Percentiles rank a stretch among this genome's conserved stretches.
phyloP scores from a whole-genome alignment of 2,888 invertebrate genomes.

The Agonum fuliginosum region DNA sequence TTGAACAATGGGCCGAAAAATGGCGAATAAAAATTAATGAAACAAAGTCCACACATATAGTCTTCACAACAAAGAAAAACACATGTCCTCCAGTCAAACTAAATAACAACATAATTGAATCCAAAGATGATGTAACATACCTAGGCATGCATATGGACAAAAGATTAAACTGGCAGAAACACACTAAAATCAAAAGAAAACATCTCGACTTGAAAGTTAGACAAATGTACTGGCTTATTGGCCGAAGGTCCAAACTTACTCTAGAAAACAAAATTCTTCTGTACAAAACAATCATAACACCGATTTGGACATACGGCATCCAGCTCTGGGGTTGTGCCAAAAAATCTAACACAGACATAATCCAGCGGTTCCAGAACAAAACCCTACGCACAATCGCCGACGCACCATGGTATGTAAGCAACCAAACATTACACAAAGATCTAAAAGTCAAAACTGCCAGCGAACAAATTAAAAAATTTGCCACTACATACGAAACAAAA shows the following conservation, averaged over 20 bases:
- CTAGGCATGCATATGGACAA: slow-evolving; percentile 62
- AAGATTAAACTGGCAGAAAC: slow-evolving; percentile 60
- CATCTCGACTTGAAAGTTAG: slow-evolving; percentile 57
- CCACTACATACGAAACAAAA: slow-evolving; percentile 8
- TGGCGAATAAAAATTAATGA: slow-evolving; percentile 51
- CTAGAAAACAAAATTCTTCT: slow-evolving; percentile 34
- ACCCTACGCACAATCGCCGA: slow-evolving; percentile 23
- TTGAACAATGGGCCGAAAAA: slow-evolving; percentile 52
- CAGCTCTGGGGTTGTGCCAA: slow-evolving; percentile 53
- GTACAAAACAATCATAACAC: slow-evolving; percentile 49
- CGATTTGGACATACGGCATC: slow-evolving; percentile 50
- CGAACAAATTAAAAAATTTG: slow-evolving; percentile 26
- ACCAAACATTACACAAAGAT: slow-evolving; percentile 56
- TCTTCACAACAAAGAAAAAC: slow-evolving; percentile 45
- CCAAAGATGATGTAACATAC: slow-evolving; percentile 64
- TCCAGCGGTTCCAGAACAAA: slow-evolving; percentile 51
- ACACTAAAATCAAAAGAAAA: slow-evolving; percentile 60
- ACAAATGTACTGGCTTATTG: slow-evolving; percentile 56
- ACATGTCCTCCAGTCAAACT: slow-evolving; percentile 43
- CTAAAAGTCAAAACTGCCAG: slow-evolving; percentile 39
- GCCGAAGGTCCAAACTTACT: slow-evolving; percentile 35
- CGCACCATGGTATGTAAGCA: slow-evolving; percentile 45
- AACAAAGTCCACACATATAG: slow-evolving; percentile 50
- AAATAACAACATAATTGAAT: slow-evolving; percentile 64
- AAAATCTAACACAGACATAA: slow-evolving; percentile 43